Evolutionary conservation across 1,140 invertebrate genomes (phyloP).

Genomic region (Drosophila watanabei): DNA sequence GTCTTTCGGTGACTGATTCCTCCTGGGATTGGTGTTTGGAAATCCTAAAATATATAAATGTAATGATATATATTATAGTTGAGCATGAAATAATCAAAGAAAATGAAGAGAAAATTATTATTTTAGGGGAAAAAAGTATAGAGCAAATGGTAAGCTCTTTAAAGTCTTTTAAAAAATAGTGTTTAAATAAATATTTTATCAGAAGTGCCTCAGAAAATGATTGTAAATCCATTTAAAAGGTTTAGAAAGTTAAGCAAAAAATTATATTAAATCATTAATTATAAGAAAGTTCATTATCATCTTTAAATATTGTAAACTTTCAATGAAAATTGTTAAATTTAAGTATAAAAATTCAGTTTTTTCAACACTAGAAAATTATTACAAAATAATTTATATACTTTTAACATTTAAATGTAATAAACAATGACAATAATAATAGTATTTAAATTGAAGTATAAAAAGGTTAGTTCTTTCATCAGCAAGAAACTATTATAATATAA

Average conservation of each 20-base stretch:
- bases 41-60: constrained; percentile 1
- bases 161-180: neutral
- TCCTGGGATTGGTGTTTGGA: neutral
- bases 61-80: neutral
- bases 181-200: neutral
- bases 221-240: no score
- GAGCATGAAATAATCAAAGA: neutral
- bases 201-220: neutral
- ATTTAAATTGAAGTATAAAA: neutral
- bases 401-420: neutral
- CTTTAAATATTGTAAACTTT: neutral
- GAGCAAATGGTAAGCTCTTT: neutral
- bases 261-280: neutral
- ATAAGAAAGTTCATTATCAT: no score
- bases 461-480: no score
- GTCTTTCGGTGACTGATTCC: constrained; percentile 1
- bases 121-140: no score
- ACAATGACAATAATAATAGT: no score
- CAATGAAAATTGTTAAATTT: neutral
- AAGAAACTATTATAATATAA: no score
- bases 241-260: no score
- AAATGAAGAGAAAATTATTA: neutral
- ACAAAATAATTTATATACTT: neutral
- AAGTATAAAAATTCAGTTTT: neutral
- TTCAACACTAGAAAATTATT: neutral